These are phyloP conservation scores for Ormyrus nitidulus DNA, from an alignment of 2,888 invertebrate genomes.

Conservation along the genomic window DNA sequence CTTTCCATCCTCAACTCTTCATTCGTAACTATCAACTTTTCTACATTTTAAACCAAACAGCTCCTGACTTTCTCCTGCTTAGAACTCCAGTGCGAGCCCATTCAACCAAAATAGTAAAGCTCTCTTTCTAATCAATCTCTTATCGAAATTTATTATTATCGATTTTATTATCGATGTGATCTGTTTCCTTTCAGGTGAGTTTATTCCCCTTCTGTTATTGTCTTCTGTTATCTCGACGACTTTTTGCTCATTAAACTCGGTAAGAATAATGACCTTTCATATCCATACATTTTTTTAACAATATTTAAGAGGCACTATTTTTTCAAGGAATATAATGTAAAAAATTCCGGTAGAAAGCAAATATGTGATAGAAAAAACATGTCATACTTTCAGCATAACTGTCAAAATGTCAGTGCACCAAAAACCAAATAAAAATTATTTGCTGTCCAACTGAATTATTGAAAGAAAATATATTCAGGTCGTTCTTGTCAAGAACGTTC, in stretches of 20 bases:
- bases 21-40: background rate
- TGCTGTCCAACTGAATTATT: background rate
- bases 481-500: too few relatives aligned
- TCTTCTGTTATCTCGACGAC: background rate
- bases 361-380: background rate
- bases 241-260: conserved; percentile 8
- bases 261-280: conserved; percentile 7
- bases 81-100: too few relatives aligned
- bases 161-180: background rate
- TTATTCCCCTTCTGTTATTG: background rate
- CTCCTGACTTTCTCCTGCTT: background rate
- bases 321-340: too few relatives aligned
- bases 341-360: too few relatives aligned
- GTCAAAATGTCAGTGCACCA: background rate
- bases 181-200: conserved; percentile 46
- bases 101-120: too few relatives aligned
- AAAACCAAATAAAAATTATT: conserved; percentile 9
- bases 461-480: too few relatives aligned
- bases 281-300: too few relatives aligned
- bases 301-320: too few relatives aligned
- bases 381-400: background rate
- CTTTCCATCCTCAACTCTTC: background rate
- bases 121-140: too few relatives aligned
- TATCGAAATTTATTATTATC: too few relatives aligned
- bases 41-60: background rate